Evolutionary conservation across 2,888 invertebrate genomes (phyloP), one percentile per base, ranked within the genome.

Genomic region (Melolontha melolontha): DNA sequence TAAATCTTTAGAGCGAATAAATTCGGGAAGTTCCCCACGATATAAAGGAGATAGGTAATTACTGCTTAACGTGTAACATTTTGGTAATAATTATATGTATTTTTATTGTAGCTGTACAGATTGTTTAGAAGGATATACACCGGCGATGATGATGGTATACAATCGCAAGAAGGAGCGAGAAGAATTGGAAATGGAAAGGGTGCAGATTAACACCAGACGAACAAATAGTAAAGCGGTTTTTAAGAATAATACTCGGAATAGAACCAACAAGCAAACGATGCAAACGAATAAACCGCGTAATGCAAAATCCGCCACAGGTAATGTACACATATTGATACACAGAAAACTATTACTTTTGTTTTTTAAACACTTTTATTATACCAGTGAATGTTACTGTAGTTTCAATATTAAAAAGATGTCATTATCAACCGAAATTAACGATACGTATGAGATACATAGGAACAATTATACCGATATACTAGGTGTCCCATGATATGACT

Each of bases 81-180:
- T 34, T 34, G 34, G 64, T 41, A 51, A 55, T 49, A 14, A 34
- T 62, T 12, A 44, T 55, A 34, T 44, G 11, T 52, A 22, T 64
- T 59, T 72, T 47, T 51, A n/a, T n/a, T n/a, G n/a, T n/a, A 72
- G 71, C 67, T 55, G 29, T 59, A 17, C 73, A 49, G 76, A 77
- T 57, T 72, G 75, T 69, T 75, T 81, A 14, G 79, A 83, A 40
- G 83, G 84, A 0, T 88, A 87, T 71, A 89, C 88, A 0, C 85
- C 87, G 51, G 87, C 86, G 0, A 89, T 89, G 89, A 82, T 87
- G 66, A 84, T 80, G 76, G 82, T 88, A 0, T 79, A 86, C 71
- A 83, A 62, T 47, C 59, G 59, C 6, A 62, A 62, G 39, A 57
- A 34, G 82, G 82, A 8, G 82, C 83, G 50, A 85, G 71, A 80